Evolutionary conservation across 1,140 invertebrate species (phyloP).

Genomic region (Dryas iulia): DNA sequence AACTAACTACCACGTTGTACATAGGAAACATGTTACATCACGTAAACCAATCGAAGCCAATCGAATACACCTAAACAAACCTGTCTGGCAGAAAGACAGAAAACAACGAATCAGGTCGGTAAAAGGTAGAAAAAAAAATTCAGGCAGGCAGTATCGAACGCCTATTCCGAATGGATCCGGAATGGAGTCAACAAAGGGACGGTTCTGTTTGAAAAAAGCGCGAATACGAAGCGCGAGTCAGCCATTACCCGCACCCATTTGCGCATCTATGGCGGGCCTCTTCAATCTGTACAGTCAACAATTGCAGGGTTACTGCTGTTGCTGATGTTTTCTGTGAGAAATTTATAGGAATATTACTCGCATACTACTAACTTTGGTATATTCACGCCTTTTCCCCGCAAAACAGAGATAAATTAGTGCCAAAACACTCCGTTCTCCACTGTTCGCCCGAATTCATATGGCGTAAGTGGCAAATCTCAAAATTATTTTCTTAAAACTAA

Average conservation of each 20-base stretch:
- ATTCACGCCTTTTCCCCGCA: too few species aligned
- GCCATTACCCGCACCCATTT: constrained; percentile 73
- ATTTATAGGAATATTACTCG: too few species aligned
- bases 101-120: constrained; percentile 46
- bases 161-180: constrained; percentile 68
- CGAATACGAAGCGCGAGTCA: constrained; percentile 65
- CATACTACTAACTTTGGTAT: too few species aligned
- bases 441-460: too few species aligned
- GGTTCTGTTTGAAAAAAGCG: constrained; percentile 69
- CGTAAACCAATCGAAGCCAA: constrained; percentile 42
- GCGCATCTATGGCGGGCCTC: constrained; percentile 67
- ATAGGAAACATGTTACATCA: not conserved
- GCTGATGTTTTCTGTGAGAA: too few species aligned
- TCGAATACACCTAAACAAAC: constrained; percentile 48
- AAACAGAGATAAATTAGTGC: too few species aligned
- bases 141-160: constrained; percentile 58
- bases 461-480: too few species aligned
- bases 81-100: constrained; percentile 48
- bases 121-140: constrained; percentile 55
- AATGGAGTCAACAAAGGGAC: constrained; percentile 73
- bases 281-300: constrained; percentile 73
- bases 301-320: constrained; percentile 54
- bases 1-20: not conserved
- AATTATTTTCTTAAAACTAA: too few species aligned
- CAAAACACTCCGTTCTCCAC: too few species aligned